A percentile compares a stretch with the other conserved stretches of the same genome.
Conservation (phyloP, 2,888 invertebrate species). For the Drosophila ustulata region DNA sequence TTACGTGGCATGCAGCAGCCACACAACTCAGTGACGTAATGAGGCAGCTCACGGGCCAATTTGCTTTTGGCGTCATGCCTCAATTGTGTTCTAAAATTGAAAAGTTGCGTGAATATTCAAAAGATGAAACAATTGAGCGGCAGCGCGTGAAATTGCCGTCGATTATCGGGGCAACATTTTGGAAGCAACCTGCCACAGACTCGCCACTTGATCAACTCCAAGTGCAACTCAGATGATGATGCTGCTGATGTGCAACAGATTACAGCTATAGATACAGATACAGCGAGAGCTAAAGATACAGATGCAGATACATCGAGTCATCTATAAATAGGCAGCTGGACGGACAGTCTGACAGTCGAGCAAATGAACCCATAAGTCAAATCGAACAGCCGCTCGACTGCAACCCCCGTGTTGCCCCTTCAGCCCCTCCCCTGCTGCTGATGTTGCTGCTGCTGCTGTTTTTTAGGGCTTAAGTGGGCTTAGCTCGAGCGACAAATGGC, state of each 20-base stretch:
- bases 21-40: conserved; percentile 82
- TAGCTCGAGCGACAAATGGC: conserved; percentile 79
- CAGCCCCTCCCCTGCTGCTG: conserved; percentile 2
- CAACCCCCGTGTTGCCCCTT: conserved; percentile 2
- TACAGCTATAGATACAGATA: background rate
- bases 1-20: conserved; percentile 54
- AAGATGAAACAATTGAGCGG: conserved; percentile 81
- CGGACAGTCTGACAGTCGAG: conserved; percentile 58
- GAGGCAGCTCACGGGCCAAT: conserved; percentile 75
- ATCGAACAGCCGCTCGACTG: conserved; percentile 70
- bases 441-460: conserved; percentile 53
- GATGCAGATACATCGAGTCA: conserved; percentile 7
- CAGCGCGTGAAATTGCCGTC: conserved; percentile 77
- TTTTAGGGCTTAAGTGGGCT: conserved; percentile 83
- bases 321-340: conserved; percentile 63
- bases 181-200: conserved; percentile 38
- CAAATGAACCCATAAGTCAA: conserved; percentile 84
- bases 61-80: conserved; percentile 77
- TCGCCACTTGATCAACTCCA: conserved; percentile 36
- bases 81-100: conserved; percentile 77
- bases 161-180: conserved; percentile 64
- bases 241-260: conserved; percentile 25
- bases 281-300: conserved; percentile 22
- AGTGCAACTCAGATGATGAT: conserved; percentile 28
- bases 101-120: conserved; percentile 69